Percentiles rank a stretch among this genome's conserved stretches.
phyloP scores from a whole-genome alignment of 2,113 vertebrate species.

The Scartelaos histophorus region DNA sequence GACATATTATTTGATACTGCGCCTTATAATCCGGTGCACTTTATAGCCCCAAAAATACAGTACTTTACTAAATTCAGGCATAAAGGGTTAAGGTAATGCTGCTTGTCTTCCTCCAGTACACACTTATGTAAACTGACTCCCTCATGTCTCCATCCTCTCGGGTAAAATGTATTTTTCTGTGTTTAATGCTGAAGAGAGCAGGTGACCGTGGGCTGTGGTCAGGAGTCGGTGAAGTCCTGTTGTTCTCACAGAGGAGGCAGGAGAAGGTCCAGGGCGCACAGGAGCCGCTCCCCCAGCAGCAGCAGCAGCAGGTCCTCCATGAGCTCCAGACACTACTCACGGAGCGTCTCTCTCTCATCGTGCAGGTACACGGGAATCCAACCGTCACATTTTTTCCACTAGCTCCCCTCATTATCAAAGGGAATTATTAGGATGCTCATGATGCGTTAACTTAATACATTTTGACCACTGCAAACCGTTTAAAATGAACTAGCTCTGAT shows the following conservation, averaged over 20 bases:
- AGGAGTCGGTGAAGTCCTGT: slow-evolving; percentile 46
- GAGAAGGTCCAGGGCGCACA: slow-evolving; percentile 52
- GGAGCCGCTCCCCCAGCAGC: slow-evolving; percentile 45
- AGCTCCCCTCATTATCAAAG: no score
- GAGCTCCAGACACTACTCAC: slow-evolving; percentile 79
- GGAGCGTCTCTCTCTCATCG: slow-evolving; percentile 84
- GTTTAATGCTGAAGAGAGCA: slow-evolving; percentile 70
- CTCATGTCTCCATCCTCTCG: slow-evolving; percentile 1
- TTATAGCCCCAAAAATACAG: no score
- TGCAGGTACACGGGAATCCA: slow-evolving; percentile 59
- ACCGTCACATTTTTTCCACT: not conserved
- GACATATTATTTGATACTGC: no score
- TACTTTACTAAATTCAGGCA: no score
- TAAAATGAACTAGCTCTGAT: no score
- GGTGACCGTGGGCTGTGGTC: slow-evolving; percentile 73
- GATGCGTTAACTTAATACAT: no score
- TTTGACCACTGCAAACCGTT: no score
- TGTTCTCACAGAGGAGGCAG: slow-evolving; percentile 66
- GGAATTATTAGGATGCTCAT: no score
- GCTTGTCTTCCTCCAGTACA: no score
- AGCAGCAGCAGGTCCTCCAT: slow-evolving; percentile 76
- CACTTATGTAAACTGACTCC: not conserved
- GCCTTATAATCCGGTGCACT: no score
- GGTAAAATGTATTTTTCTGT: slow-evolving; percentile 18
- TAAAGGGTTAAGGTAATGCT: no score